Conservation (phyloP, 1,140 invertebrate species). For the Drosophila grimshawi region DNA sequence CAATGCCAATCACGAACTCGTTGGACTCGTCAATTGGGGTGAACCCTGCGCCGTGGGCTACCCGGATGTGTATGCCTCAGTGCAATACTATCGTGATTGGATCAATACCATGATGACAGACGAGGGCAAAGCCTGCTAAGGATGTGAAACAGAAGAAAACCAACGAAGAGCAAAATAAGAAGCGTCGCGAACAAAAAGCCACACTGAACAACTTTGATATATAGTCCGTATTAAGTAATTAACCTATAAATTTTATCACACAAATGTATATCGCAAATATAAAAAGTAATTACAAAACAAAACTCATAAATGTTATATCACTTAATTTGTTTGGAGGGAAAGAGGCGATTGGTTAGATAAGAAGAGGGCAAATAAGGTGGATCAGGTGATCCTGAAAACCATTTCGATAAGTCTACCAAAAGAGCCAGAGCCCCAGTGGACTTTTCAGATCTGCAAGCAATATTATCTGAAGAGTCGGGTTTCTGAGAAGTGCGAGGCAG, state of each 20-base stretch:
- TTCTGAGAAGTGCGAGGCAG: no score
- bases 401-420: no score
- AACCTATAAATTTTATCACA: conserved; percentile 53
- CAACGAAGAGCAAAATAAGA: background rate
- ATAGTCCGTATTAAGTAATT: conserved; percentile 39
- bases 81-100: conserved; percentile 84
- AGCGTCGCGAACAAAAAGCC: conserved; percentile 48
- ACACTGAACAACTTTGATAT: conserved; percentile 43
- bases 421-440: no score
- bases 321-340: no score
- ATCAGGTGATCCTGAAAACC: no score
- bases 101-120: conserved; percentile 51
- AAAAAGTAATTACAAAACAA: conserved; percentile 43
- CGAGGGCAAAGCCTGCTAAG: conserved; percentile 48
- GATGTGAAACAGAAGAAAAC: background rate
- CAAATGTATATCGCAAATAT: conserved; percentile 16
- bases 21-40: conserved; percentile 86
- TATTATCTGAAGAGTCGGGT: no score
- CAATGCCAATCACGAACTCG: conserved; percentile 58
- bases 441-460: no score
- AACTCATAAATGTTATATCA: background rate
- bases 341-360: no score
- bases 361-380: no score
- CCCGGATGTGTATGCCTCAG: conserved; percentile 85
- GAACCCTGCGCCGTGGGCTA: conserved; percentile 85